Base-by-base conservation (phyloP, 2,113 vertebrate species). In the Sinocyclocheilus grahami region DNA sequence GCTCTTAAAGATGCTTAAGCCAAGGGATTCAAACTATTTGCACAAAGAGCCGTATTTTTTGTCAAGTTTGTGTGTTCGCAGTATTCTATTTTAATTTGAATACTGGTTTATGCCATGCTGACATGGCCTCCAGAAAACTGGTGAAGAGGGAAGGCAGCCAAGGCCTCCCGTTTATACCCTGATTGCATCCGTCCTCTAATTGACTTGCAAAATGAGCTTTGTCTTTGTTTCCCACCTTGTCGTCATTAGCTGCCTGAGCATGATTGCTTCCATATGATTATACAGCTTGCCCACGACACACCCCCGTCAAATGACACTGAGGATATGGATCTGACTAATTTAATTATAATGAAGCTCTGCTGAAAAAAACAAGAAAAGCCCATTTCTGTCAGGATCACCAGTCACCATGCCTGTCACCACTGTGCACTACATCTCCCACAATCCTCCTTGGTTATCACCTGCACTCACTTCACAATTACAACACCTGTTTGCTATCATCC, bases 181-280 rank as follows among this genome's bases (percentile, higher is more conserved):
- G 53, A 86, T 62, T 81, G 78, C 77, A 86, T 81, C 30, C 78
- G 79, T 48, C 24, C 69, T 81, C 67, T 75, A 51, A 86, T 75
- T 86, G 53, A 46, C 65, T 80, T 86, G 76, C 37, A 69, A 79
- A 85, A 72, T 74, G 16, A 75, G 46, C 24, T 16, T 11, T 4
- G 7, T 82, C 46, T 76, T 71, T 69, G 39, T 81, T 86, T 72
- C 51, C 24, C 27, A 46, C 77, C 62, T 53, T 18, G 53, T 27
- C 3, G n/a, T 80, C 65, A 51, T 74, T 20, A 55, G 33, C 30
- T 51, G 27, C n/a, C 30, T 20, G 27, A 76, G 33, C 62, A 69
- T 63, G 74, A 62, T 69, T 55, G 53, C 24, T 51, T 67, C 63
- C 20, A 6, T 20, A 20, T 18, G 46, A 71, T 72, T 79, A 13